Conservation (phyloP, 2,888 invertebrate genomes). For the Minunthozetes semirufus region DNA sequence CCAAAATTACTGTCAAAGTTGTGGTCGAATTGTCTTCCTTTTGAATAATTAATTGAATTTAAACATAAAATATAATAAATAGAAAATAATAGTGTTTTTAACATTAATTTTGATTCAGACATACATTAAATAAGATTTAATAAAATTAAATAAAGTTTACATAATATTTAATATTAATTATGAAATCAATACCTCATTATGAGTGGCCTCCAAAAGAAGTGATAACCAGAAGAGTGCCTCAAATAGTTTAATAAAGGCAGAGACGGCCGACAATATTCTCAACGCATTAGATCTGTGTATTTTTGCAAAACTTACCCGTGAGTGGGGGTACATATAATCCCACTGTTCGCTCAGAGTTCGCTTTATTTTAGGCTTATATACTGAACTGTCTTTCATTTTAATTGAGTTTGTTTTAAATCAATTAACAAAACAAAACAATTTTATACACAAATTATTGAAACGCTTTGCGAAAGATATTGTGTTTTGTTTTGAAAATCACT, state of each 20-base stretch:
- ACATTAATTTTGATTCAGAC: too few species aligned
- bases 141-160: too few species aligned
- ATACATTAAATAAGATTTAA: too few species aligned
- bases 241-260: slow-evolving; percentile 5
- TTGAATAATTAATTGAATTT: background rate
- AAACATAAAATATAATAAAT: background rate
- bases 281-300: background rate
- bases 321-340: background rate
- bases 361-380: background rate
- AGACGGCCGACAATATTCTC: background rate
- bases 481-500: too few species aligned
- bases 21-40: background rate
- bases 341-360: background rate
- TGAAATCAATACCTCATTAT: slow-evolving; percentile 12
- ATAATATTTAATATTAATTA: background rate
- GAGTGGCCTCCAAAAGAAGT: background rate
- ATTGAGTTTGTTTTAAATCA: background rate
- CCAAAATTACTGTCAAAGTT: background rate
- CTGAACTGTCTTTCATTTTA: background rate
- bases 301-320: background rate
- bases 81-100: too few species aligned
- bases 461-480: too few species aligned
- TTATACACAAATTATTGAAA: background rate
- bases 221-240: background rate
- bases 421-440: background rate